Base-by-base conservation (phyloP, 2,113 vertebrate species). In the Promerops cafer region DNA sequence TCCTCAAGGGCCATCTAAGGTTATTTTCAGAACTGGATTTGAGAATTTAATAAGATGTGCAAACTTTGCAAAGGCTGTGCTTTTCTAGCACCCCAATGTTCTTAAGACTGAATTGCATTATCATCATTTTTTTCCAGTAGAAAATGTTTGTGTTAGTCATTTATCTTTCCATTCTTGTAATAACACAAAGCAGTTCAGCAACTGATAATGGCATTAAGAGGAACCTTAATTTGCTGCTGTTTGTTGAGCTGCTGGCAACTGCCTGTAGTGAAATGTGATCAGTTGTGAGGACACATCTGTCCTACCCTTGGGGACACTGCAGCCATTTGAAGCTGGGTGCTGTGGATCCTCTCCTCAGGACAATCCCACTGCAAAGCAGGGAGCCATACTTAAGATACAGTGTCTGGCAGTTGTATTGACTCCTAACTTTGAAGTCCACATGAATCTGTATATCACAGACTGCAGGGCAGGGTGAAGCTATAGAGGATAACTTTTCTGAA, bases 251-350 rank as follows among this genome's bases (percentile, higher is more conserved):
- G 39, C 60, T 37, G 39, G 18, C 15, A 59, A 2, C 4, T 1
- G 10, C 2, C 9, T 53, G 71, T 40, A 42, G 53, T 9, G 27
- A 70, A 89, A 49, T 4, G 64, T 12, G 11, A 9, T 31, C 39
- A 30, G 20, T 7, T 28, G 19, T 23, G 39, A n/a, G 39, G 61
- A 18, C 33, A 24, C 26, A 15, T 23, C 35, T 50, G 1, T 33
- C 0, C 1, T n/a, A 40, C 16, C 13, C 28, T 31, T 0, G 0
- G 35, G 21, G 10, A 13, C 60, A 52, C 21, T 1, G 1, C 28
- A 31, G 56, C 35, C 6, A 1, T n/a, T 15, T 68, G 30, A 37
- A n/a, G 39, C 15, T 39, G 13, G 3, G 1, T 50, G 31, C 50
- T 37, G 35, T n/a, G 23, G 16, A 15, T 70, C 26, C 37, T 40